phyloP scores from a whole-genome alignment of 2,797 vertebrate species.

The Gobionotothen gibberifrons region DNA sequence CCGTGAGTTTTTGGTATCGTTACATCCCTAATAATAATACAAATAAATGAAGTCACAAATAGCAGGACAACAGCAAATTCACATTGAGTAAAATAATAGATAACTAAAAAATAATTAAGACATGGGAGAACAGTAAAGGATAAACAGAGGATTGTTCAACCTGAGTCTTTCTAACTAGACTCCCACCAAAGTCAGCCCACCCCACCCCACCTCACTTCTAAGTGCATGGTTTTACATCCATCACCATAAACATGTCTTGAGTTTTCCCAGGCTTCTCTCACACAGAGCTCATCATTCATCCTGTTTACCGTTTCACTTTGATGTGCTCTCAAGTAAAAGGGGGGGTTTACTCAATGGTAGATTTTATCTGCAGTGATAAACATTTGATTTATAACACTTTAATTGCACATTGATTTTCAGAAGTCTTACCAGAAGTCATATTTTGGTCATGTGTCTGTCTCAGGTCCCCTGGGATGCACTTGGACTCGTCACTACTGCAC shows the following conservation, averaged over 20 bases:
- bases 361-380: conserved; percentile 73
- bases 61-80: no score
- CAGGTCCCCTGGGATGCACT: conserved; percentile 95
- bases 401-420: conserved; percentile 75
- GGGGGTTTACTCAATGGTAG: conserved; percentile 61
- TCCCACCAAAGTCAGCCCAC: conserved; percentile 23
- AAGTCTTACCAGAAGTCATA: conserved; percentile 53
- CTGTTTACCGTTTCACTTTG: conserved; percentile 75
- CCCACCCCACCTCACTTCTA: conserved; percentile 24
- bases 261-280: conserved; percentile 65
- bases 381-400: conserved; percentile 64
- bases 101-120: no score
- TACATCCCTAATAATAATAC: no score
- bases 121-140: no score
- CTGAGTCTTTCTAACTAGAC: conserved; percentile 84
- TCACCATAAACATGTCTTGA: conserved; percentile 74
- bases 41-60: no score
- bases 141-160: conserved; percentile 62
- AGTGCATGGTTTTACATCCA: conserved; percentile 65
- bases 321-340: conserved; percentile 66
- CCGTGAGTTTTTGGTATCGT: no score
- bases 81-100: no score
- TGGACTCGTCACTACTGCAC: conserved; percentile 98
- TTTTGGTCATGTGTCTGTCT: conserved; percentile 35
- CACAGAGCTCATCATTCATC: conserved; percentile 72